Conservation (phyloP, 2,888 invertebrate species). For the Torymus auratus region DNA sequence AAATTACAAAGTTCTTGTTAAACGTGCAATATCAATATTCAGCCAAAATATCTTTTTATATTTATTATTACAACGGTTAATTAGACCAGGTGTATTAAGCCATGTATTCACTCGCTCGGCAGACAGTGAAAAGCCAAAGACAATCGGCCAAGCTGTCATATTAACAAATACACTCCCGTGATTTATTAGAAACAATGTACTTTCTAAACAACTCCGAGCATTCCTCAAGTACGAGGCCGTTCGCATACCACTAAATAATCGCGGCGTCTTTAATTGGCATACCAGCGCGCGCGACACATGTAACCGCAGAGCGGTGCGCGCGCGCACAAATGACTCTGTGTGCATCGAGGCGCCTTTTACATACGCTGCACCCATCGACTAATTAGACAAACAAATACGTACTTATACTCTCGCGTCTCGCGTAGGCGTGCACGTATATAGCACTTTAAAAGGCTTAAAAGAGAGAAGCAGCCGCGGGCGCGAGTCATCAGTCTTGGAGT, state of each 20-base stretch:
- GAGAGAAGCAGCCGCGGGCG: not conserved
- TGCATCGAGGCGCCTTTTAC: not conserved
- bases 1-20: too few relatives aligned
- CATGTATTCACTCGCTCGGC: too few relatives aligned
- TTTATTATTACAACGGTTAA: too few relatives aligned
- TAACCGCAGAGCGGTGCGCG: not conserved
- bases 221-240: not conserved
- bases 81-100: too few relatives aligned
- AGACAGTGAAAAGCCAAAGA: slow-evolving; percentile 18
- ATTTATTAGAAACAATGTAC: slow-evolving; percentile 30
- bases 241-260: slow-evolving; percentile 19
- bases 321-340: too few relatives aligned
- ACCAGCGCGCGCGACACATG: slow-evolving; percentile 15
- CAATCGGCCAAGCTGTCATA: slow-evolving; percentile 38
- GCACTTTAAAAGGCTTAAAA: too few relatives aligned
- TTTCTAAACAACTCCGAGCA: slow-evolving; percentile 31
- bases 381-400: slow-evolving; percentile 41
- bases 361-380: slow-evolving; percentile 22
- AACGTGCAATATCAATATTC: too few relatives aligned
- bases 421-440: too few relatives aligned
- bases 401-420: slow-evolving; percentile 5
- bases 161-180: not conserved
- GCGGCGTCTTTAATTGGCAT: slow-evolving; percentile 41
- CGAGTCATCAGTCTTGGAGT: not conserved
- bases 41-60: too few relatives aligned